These are phyloP conservation scores for Mobula birostris DNA, from an alignment of 2,113 vertebrate species.

Conservation along the genomic window DNA sequence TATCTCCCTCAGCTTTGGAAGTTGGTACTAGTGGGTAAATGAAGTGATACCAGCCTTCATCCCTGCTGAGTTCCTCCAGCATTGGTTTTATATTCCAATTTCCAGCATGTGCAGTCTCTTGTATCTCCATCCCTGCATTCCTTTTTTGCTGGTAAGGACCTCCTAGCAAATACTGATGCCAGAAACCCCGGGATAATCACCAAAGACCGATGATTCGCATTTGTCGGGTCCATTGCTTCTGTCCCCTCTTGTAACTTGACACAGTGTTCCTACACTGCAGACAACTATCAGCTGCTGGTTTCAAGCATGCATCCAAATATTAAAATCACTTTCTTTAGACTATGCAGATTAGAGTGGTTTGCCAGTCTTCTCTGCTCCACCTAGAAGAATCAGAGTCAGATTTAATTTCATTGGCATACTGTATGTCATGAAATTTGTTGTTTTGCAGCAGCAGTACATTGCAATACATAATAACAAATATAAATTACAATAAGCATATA, in stretches of 20 bases:
- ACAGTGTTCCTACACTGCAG: background rate
- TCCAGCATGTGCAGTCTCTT: too few species aligned
- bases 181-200: background rate
- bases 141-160: background rate
- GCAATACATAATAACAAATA: too few species aligned
- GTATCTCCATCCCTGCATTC: too few species aligned
- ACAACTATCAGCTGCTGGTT: background rate
- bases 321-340: background rate
- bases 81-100: too few species aligned
- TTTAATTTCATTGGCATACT: too few species aligned
- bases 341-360: background rate
- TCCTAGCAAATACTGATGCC: background rate
- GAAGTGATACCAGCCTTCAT: background rate
- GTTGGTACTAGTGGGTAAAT: background rate
- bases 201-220: background rate
- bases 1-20: background rate
- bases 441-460: too few species aligned
- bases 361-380: background rate
- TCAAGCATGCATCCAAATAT: background rate
- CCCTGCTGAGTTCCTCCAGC: background rate
- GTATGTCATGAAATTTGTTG: too few species aligned
- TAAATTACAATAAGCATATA: too few species aligned
- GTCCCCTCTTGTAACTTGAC: background rate
- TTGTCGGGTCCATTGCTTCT: background rate
- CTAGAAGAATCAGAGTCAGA: background rate